These are phyloP conservation scores for Drosophila colorata DNA, from an alignment of 2,888 invertebrate species.

Conservation along the genomic window DNA sequence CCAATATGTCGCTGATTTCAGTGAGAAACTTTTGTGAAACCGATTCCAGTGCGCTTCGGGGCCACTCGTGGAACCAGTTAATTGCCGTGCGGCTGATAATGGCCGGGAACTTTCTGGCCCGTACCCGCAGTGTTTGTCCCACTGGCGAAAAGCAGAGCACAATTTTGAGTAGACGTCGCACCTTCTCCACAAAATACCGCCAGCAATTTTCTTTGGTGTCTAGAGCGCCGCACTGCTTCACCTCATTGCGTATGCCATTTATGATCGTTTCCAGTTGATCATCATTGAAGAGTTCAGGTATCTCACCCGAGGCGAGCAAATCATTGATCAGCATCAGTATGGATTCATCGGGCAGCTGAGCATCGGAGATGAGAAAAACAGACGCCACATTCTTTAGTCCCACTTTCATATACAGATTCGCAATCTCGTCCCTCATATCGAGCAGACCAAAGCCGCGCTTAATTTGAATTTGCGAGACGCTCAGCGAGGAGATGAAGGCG, in stretches of 20 bases:
- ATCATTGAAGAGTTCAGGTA: constrained; percentile 95
- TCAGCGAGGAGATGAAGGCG: constrained; percentile 95
- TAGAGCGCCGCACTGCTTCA: constrained; percentile 92
- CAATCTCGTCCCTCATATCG: constrained; percentile 92
- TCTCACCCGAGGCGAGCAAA: constrained; percentile 96
- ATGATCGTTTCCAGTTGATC: constrained; percentile 96
- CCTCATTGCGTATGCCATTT: constrained; percentile 91
- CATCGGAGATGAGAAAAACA: constrained; percentile 97
- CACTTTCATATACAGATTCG: constrained; percentile 92
- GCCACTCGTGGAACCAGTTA: constrained; percentile 99
- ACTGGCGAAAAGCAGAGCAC: constrained; percentile 99
- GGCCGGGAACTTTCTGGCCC: constrained; percentile 97
- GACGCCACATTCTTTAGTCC: constrained; percentile 95
- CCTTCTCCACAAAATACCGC: constrained; percentile 96
- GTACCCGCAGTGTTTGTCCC: constrained; percentile 93
- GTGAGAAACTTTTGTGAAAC: constrained; percentile 94
- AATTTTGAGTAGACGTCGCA: constrained; percentile 91
- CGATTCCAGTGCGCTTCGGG: constrained; percentile 94
- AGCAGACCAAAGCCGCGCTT: constrained; percentile 93
- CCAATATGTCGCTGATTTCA: constrained; percentile 91
- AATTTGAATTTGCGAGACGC: constrained; percentile 96
- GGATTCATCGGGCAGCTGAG: constrained; percentile 95
- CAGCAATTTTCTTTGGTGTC: constrained; percentile 98
- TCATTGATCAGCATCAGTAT: constrained; percentile 97
- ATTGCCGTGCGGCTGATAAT: constrained; percentile 96